These are phyloP conservation scores for Onychostoma macrolepis DNA, from an alignment of 2,113 vertebrate species.

Conservation along the genomic window DNA sequence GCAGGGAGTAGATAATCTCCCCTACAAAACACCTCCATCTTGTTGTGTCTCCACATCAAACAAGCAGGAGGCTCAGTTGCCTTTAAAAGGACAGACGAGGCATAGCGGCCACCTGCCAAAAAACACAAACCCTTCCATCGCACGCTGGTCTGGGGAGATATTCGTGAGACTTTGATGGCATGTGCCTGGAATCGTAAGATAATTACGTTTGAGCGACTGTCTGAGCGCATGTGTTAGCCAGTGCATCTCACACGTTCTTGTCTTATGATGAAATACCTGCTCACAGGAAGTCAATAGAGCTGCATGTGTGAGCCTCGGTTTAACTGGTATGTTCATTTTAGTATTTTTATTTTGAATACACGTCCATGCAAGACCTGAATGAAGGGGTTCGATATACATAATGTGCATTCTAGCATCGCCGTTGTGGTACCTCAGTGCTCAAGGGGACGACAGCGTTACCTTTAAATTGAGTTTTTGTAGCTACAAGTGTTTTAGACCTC, in stretches of 20 bases:
- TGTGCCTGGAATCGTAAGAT: constrained; percentile 63
- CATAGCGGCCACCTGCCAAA: constrained; percentile 60
- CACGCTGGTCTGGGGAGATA: constrained; percentile 63
- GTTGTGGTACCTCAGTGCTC: background rate
- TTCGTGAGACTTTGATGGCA: constrained; percentile 58
- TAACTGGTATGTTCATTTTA: background rate
- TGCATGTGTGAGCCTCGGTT: background rate
- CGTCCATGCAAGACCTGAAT: background rate
- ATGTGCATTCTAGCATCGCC: background rate
- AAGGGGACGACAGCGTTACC: background rate
- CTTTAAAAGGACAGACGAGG: constrained; percentile 59
- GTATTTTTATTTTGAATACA: background rate
- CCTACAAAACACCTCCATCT: constrained; percentile 60
- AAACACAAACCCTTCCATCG: constrained; percentile 45
- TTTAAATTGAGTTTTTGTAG: background rate
- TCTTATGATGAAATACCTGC: constrained; percentile 24
- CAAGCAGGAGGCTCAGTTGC: constrained; percentile 53
- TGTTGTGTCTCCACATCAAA: constrained; percentile 65
- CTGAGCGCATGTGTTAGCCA: constrained; percentile 23
- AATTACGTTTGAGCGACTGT: constrained; percentile 54
- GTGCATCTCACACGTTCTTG: constrained; percentile 3
- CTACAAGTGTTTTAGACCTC: background rate
- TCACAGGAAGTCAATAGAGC: background rate
- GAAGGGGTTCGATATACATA: background rate
- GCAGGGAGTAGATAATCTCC: constrained; percentile 56